A percentile compares a stretch with the other conserved stretches of the same genome.
Conservation (phyloP, 2,113 vertebrate genomes). For the Ptychochromis oligacanthus region DNA sequence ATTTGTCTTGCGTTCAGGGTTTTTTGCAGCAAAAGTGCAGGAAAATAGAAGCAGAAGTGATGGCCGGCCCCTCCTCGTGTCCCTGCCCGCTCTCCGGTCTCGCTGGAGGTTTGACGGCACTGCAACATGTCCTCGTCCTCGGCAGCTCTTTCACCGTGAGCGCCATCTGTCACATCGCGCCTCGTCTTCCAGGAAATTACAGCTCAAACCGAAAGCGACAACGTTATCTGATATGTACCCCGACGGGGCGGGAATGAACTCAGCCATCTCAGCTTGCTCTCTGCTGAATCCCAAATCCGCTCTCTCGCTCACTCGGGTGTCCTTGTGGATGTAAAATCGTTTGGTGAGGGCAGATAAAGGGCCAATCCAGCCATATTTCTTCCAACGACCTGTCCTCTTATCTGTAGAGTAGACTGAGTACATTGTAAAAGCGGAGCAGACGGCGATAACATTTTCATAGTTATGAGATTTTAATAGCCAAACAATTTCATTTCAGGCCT, state of each 20-base stretch:
- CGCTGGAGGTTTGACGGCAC: constrained; percentile 25
- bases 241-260: constrained; percentile 25
- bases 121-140: constrained; percentile 45
- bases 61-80: background rate
- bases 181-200: constrained; percentile 65
- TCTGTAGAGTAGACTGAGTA: background rate
- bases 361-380: background rate
- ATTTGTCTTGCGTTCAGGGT: background rate
- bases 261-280: constrained; percentile 25
- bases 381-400: background rate
- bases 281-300: constrained; percentile 42
- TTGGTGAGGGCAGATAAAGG: constrained; percentile 32
- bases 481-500: background rate
- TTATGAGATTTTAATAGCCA: constrained; percentile 2
- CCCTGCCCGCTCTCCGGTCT: background rate
- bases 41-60: background rate
- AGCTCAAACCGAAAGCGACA: constrained; percentile 52
- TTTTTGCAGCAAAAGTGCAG: background rate
- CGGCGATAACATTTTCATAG: background rate
- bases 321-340: constrained; percentile 36
- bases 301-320: background rate
- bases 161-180: constrained; percentile 63
- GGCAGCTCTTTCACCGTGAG: constrained; percentile 47
- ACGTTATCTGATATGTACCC: constrained; percentile 46
- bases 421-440: background rate